Evolutionary conservation across 1,140 invertebrate genomes (phyloP), one percentile per base, ranked within the genome.

Genomic region (Saxidomus purpurata): DNA sequence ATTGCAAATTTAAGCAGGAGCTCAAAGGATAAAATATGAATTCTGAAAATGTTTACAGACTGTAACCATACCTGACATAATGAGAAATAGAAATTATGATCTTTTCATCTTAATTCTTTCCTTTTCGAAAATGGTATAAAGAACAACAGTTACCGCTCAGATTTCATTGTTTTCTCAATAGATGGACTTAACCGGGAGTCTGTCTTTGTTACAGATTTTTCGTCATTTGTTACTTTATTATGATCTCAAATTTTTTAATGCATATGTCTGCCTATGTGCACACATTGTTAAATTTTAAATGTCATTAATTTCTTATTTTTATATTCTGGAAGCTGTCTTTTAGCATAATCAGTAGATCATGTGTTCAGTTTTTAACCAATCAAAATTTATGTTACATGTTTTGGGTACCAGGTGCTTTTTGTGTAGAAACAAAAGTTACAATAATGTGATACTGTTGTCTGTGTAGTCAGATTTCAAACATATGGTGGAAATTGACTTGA

Each of bases 361-460:
- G 76, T 79, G 76, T 79, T 79, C 76, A 79, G 11, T 36, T 79
- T 79, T 79, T 79, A 79, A 79, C 76, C 76, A 79, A 79, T 79
- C 76, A 79, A 79, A 79, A 55, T 79, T 36, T 8, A 55, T 79
- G 76, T 79, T 79, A 31, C 47, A 55, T 79, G 43, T 79, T 36
- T n/a, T 52, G 76, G 76, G 47, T 79, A 79, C 49, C 76, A 79
- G 76, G 76, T 79, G 49, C 76, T 79, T 79, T 31, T 28, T 71
- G 67, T 40, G 3, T 52, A 52, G 76, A 59, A 79, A 79, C 76
- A 55, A 55, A 34, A 49, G 36, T 52, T 79, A n/a, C 36, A 74
- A 19, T 34, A 79, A 52, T 79, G 47, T 52, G 31, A 55, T 34
- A 71, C 67, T 40, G 67, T 71, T 38, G 34, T 71, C 38, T 38